These are phyloP conservation scores for Girardinichthys multiradiatus DNA, from an alignment of 2,113 vertebrate genomes.

Conservation along the genomic window DNA sequence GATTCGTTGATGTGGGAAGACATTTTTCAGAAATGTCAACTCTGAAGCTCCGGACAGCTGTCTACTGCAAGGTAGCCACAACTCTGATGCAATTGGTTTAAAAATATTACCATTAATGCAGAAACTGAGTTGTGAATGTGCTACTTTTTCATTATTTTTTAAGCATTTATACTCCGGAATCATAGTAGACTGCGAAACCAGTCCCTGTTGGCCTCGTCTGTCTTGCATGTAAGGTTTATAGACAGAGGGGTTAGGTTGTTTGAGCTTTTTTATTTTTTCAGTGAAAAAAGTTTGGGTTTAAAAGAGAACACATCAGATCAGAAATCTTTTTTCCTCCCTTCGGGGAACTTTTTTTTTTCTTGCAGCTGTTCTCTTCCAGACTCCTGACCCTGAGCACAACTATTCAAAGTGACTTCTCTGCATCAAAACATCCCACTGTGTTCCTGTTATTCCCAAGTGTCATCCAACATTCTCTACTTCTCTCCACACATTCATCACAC, in stretches of 20 bases:
- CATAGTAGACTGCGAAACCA: neutral
- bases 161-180: neutral
- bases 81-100: slow-evolving; percentile 2
- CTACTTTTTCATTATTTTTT: neutral
- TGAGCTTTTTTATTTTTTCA: neutral
- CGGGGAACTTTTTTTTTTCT: neutral
- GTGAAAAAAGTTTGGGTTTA: neutral
- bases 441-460: neutral
- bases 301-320: slow-evolving; percentile 8
- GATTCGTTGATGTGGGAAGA: neutral
- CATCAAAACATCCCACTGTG: slow-evolving; percentile 12
- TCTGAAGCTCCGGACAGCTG: neutral
- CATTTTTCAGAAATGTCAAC: neutral
- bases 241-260: neutral
- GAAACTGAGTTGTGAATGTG: neutral
- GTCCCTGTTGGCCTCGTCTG: neutral
- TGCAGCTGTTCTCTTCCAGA: slow-evolving; percentile 16
- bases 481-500: slow-evolving; percentile 54
- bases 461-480: slow-evolving; percentile 7
- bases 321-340: slow-evolving; percentile 10
- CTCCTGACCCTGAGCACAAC: slow-evolving; percentile 18
- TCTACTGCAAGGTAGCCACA: neutral
- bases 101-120: neutral
- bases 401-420: slow-evolving; percentile 25
- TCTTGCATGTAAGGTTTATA: neutral